Percentiles rank a stretch among this genome's conserved stretches.
These are phyloP conservation scores for Flexamia atlantica DNA, from an alignment of 2,888 invertebrate species.

Conservation along the genomic window DNA sequence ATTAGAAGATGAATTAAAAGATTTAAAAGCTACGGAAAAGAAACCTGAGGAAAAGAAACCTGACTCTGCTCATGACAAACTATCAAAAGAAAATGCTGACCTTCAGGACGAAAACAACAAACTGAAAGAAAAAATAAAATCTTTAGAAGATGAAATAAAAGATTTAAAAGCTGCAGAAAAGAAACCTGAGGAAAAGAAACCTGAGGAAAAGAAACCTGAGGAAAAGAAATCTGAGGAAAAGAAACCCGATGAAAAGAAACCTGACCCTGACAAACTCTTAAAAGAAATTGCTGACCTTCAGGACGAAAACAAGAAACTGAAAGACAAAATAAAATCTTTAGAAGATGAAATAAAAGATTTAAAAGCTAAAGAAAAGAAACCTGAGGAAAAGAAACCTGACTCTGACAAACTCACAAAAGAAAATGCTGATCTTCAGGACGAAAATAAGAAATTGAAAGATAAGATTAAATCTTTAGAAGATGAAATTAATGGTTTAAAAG, in stretches of 20 bases:
- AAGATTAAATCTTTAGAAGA: neutral
- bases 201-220: neutral
- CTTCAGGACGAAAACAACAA: neutral
- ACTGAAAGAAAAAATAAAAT: conserved; percentile 19
- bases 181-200: neutral
- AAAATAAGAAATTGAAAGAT: conserved; percentile 5
- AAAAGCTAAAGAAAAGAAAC: too few relatives aligned
- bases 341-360: neutral
- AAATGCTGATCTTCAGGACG: conserved; percentile 4
- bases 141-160: conserved; percentile 17
- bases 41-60: neutral
- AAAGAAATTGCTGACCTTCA: conserved; percentile 1
- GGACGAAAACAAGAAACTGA: neutral
- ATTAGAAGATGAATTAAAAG: conserved; percentile 1
- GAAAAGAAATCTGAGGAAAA: neutral
- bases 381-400: neutral
- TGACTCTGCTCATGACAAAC: neutral
- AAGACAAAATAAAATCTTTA: neutral
- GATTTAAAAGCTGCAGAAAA: neutral
- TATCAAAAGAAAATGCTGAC: neutral
- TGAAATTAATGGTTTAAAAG: neutral
- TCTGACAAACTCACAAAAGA: conserved; percentile 6
- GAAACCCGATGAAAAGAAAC: too few relatives aligned
- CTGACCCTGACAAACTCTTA: neutral
- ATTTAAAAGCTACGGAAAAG: neutral